Conservation (phyloP, 2,797 vertebrate genomes). For the Tangara arthus region DNA sequence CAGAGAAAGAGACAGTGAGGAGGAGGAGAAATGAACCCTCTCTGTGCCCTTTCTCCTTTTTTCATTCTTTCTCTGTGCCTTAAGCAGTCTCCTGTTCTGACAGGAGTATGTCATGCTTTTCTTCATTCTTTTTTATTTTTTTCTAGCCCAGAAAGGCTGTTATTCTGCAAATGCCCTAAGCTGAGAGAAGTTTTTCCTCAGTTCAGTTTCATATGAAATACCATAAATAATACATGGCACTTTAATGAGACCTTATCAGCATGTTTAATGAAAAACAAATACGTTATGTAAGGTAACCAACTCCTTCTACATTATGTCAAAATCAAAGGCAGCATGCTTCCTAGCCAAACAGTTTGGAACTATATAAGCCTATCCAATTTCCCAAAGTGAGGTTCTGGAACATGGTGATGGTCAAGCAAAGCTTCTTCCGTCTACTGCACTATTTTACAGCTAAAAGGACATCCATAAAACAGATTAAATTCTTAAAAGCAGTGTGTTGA, state of each 20-base stretch:
- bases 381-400: constrained; percentile 46
- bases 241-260: constrained; percentile 75
- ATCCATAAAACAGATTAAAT: constrained; percentile 20
- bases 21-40: constrained; percentile 12
- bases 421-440: neutral
- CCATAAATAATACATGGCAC: constrained; percentile 73
- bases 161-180: constrained; percentile 47
- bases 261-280: constrained; percentile 78
- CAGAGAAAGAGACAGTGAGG: neutral
- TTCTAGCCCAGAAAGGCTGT: constrained; percentile 40
- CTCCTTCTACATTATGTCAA: constrained; percentile 32
- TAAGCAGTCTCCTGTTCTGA: constrained; percentile 61
- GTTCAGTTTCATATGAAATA: constrained; percentile 68
- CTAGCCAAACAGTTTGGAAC: constrained; percentile 30
- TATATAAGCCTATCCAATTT: neutral
- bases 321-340: constrained; percentile 1
- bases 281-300: constrained; percentile 63
- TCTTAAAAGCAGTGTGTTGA: neutral
- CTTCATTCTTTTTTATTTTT: neutral
- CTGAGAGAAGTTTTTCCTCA: constrained; percentile 47
- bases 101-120: constrained; percentile 33
- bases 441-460: neutral
- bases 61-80: constrained; percentile 56
- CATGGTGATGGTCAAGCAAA: constrained; percentile 12
- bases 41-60: constrained; percentile 19